A percentile compares a stretch with the other conserved stretches of the same genome.
These are phyloP conservation scores for Yponomeuta cagnagella DNA, from an alignment of 2,888 invertebrate genomes.

Conservation along the genomic window DNA sequence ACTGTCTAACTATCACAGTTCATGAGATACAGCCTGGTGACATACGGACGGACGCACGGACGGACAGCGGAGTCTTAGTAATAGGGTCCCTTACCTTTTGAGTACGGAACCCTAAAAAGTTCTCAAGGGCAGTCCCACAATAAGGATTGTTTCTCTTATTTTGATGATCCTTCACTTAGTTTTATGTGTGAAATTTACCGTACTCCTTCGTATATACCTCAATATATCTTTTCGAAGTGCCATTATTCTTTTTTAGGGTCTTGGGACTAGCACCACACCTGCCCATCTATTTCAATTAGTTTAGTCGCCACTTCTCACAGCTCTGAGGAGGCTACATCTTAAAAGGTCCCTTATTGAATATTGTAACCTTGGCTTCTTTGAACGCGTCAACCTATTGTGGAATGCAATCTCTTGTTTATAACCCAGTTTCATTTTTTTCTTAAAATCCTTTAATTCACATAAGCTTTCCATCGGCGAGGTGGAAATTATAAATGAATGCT, in stretches of 20 bases:
- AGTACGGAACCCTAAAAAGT: neutral
- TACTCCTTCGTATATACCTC: neutral
- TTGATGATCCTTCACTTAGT: neutral
- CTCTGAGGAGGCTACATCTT: neutral
- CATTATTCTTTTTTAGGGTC: neutral
- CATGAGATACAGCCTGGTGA: no score
- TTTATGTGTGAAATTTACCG: neutral
- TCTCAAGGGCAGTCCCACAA: neutral
- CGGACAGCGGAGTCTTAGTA: no score
- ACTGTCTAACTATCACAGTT: no score
- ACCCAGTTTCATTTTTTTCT: neutral
- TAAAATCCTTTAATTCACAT: neutral
- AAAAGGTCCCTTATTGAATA: neutral
- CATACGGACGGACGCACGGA: no score
- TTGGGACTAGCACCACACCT: neutral
- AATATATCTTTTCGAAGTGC: neutral
- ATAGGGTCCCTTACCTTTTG: no score
- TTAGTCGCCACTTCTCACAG: neutral
- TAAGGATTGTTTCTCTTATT: neutral
- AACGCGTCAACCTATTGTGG: neutral
- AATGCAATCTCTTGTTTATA: neutral
- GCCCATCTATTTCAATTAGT: slow-evolving; percentile 3
- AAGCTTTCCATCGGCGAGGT: neutral
- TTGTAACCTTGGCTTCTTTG: neutral
- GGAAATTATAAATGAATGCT: neutral